A percentile compares a stretch with the other conserved stretches of the same genome.
Evolutionary conservation across 2,797 vertebrate species (phyloP).

Genomic region (Periophthalmus magnuspinnatus): DNA sequence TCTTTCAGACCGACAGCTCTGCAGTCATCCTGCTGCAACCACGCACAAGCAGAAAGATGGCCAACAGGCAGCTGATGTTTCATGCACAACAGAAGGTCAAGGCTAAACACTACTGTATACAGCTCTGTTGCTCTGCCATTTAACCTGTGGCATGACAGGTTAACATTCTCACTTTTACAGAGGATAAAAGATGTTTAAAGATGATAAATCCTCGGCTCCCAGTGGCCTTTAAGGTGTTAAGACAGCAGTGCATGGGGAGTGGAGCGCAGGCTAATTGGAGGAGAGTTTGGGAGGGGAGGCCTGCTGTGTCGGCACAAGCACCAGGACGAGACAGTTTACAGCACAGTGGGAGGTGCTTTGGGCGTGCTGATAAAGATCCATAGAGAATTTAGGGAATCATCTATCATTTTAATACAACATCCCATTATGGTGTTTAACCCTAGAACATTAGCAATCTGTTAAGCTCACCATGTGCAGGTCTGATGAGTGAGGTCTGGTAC

Average conservation of each 20-base stretch:
- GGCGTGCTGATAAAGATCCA: slow-evolving; percentile 26
- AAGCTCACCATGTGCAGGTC: slow-evolving; percentile 20
- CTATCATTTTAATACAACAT: slow-evolving; percentile 15
- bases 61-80: slow-evolving; percentile 35
- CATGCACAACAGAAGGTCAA: slow-evolving; percentile 49
- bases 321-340: slow-evolving; percentile 43
- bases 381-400: slow-evolving; percentile 18
- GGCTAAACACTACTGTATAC: slow-evolving; percentile 42
- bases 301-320: slow-evolving; percentile 48
- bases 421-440: slow-evolving; percentile 25
- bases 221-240: slow-evolving; percentile 35
- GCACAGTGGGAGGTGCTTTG: slow-evolving; percentile 31
- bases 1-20: slow-evolving; percentile 34
- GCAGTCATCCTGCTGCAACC: slow-evolving; percentile 31
- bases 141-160: slow-evolving; percentile 20
- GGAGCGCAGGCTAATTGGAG: slow-evolving; percentile 48
- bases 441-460: slow-evolving; percentile 29
- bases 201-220: slow-evolving; percentile 36
- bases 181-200: slow-evolving; percentile 28
- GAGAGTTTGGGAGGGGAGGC: slow-evolving; percentile 29
- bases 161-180: slow-evolving; percentile 41
- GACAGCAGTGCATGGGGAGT: slow-evolving; percentile 24
- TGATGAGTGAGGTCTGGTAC: not conserved
- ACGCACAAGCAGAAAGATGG: slow-evolving; percentile 30
- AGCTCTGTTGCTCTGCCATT: slow-evolving; percentile 14